Conservation (phyloP, 2,888 invertebrate species). For the Lasioglossum malachurum region DNA sequence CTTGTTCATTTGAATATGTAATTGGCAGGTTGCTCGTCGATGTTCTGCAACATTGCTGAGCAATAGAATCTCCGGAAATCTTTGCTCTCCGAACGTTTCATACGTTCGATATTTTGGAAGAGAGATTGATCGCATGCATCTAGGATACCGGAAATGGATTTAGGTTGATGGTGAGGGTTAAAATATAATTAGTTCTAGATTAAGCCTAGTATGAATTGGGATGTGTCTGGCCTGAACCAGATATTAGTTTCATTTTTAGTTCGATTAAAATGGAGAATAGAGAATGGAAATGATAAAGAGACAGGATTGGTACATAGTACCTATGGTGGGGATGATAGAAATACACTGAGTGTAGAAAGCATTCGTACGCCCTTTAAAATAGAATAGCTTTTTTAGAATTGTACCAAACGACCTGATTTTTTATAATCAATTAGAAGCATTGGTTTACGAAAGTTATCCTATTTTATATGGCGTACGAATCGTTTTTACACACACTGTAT, state of each 20-base stretch:
- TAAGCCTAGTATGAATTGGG: neutral
- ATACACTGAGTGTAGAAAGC: neutral
- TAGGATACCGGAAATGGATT: neutral
- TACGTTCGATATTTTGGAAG: neutral
- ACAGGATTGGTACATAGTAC: neutral
- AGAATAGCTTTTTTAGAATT: no score
- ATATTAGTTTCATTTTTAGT: neutral
- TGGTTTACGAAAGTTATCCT: no score
- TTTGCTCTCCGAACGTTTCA: neutral
- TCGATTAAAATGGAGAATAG: neutral
- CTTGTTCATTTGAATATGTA: neutral
- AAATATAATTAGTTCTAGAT: neutral
- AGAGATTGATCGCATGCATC: conserved; percentile 31
- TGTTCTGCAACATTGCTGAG: neutral
- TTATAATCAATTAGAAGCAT: no score
- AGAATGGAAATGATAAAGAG: no score
- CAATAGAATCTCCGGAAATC: neutral
- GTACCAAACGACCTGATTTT: no score
- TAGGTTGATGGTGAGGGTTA: neutral
- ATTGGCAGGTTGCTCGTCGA: neutral
- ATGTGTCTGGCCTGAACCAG: neutral
- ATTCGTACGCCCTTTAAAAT: no score
- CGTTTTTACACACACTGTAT: neutral
- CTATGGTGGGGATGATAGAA: neutral
- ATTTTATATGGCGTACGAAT: no score